Conservation (phyloP, 2,113 vertebrate species). For the Synodontis membranacea region DNA sequence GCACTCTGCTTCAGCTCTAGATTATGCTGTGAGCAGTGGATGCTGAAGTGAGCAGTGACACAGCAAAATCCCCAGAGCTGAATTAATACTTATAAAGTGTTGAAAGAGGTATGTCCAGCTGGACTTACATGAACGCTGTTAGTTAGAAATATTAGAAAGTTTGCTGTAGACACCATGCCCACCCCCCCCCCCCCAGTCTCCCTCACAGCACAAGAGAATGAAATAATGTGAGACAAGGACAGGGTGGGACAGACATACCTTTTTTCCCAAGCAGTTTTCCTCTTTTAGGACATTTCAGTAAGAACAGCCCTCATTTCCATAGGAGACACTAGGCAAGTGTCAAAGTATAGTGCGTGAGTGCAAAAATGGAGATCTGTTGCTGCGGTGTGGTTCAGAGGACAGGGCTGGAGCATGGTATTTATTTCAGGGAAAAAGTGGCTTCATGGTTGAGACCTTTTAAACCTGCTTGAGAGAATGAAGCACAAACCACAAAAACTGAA, state of each 20-base stretch:
- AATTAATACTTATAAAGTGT: constrained; percentile 1
- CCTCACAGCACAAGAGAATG: constrained; percentile 5
- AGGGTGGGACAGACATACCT: constrained; percentile 34
- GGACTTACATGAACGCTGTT: constrained; percentile 10
- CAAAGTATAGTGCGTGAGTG: constrained; percentile 20
- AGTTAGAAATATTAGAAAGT: constrained; percentile 9
- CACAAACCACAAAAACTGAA: neutral
- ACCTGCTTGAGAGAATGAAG: neutral
- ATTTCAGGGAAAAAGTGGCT: neutral
- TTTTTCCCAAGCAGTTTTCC: constrained; percentile 25
- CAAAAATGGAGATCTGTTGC: constrained; percentile 26
- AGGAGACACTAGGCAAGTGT: constrained; percentile 52
- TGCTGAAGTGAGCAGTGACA: neutral
- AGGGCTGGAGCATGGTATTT: constrained; percentile 3
- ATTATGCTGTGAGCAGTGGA: constrained; percentile 5
- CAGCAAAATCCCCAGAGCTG: constrained; percentile 15
- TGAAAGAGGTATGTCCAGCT: constrained; percentile 28
- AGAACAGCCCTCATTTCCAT: constrained; percentile 55
- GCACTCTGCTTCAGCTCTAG: neutral
- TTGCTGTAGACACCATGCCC: neutral
- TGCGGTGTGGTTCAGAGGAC: neutral
- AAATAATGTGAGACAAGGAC: constrained; percentile 35
- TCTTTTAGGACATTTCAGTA: too few relatives aligned
- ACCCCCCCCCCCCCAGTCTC: neutral
- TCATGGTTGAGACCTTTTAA: constrained; percentile 16